Evolutionary conservation across 2,797 vertebrate genomes (phyloP).

Genomic region (Selene dorsalis): DNA sequence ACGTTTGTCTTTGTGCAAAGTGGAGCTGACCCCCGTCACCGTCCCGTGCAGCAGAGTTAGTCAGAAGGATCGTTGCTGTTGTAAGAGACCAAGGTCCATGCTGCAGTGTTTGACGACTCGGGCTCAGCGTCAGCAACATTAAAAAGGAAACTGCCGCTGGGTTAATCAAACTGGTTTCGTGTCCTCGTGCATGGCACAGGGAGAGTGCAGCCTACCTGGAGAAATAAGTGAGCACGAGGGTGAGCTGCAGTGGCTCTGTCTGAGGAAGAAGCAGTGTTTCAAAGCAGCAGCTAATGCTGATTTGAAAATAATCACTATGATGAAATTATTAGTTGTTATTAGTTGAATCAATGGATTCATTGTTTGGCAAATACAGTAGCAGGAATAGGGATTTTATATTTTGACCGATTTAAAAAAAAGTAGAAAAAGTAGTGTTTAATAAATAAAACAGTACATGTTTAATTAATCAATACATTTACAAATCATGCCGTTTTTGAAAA

Average conservation of each 20-base stretch:
- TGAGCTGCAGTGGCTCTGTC: neutral
- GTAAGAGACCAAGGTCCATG: too few species aligned
- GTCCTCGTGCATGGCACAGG: neutral
- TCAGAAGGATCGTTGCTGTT: neutral
- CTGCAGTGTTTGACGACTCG: neutral
- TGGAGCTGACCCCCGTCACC: too few species aligned
- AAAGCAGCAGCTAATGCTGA: too few species aligned
- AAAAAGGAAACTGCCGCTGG: too few species aligned
- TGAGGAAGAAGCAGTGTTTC: neutral
- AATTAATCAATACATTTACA: neutral
- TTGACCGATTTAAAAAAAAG: neutral
- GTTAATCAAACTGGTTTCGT: neutral
- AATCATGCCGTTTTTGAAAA: neutral
- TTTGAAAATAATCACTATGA: too few species aligned
- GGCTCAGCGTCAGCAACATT: too few species aligned
- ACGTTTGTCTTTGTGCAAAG: neutral
- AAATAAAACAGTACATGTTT: neutral
- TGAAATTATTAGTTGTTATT: too few species aligned
- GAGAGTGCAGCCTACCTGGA: neutral
- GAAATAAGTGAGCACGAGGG: neutral
- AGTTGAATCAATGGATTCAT: too few species aligned
- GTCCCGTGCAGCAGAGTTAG: neutral
- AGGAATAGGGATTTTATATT: neutral
- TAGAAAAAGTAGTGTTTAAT: neutral
- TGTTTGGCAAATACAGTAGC: too few species aligned